Evolutionary conservation across 2,888 invertebrate species (phyloP).

Genomic region (Bugulina stolonifera): DNA sequence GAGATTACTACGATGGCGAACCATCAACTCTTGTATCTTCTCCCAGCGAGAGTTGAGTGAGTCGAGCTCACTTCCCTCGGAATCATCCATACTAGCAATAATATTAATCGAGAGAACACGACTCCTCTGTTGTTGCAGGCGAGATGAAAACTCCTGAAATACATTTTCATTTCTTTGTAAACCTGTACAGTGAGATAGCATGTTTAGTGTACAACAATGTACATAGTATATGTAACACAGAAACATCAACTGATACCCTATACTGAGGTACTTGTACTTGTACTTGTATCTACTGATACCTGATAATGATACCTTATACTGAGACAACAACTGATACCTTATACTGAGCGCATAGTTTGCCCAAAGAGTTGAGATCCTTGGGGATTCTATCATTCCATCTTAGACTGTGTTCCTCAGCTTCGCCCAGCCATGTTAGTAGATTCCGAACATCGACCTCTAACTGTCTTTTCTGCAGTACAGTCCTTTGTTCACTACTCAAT

Average conservation of each 20-base stretch:
- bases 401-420: constrained; percentile 62
- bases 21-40: constrained; percentile 22
- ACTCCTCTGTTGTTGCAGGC: constrained; percentile 23
- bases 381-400: background rate
- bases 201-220: too few relatives aligned
- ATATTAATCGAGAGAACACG: constrained; percentile 24
- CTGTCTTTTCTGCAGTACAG: constrained; percentile 23
- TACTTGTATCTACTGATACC: too few relatives aligned
- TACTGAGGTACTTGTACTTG: too few relatives aligned
- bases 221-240: too few relatives aligned
- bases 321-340: too few relatives aligned
- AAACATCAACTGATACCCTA: too few relatives aligned
- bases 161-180: too few relatives aligned
- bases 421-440: constrained; percentile 81
- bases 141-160: constrained; percentile 4
- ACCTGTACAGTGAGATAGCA: too few relatives aligned
- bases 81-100: constrained; percentile 22
- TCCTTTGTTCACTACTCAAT: constrained; percentile 9
- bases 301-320: too few relatives aligned
- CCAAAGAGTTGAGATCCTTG: constrained; percentile 3
- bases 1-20: constrained; percentile 10
- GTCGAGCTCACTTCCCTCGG: constrained; percentile 20
- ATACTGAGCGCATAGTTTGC: constrained; percentile 23
- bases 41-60: constrained; percentile 20
- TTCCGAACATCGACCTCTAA: constrained; percentile 65